Base-by-base conservation (phyloP, 2,888 invertebrate species). In the Atrina japonica region DNA sequence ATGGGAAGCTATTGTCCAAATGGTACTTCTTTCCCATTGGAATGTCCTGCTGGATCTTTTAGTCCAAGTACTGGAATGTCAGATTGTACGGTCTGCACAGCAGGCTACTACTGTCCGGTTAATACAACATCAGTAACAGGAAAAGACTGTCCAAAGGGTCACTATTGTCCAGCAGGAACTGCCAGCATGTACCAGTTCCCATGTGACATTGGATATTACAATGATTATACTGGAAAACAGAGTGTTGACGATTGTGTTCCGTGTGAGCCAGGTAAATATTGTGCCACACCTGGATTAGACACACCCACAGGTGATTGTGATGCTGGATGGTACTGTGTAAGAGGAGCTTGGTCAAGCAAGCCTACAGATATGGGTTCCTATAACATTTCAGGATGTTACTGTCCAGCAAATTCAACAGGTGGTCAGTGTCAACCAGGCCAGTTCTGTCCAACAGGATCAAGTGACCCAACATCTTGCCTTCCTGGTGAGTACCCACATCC, bases 321-420 rank as follows among this genome's bases (percentile, higher is more conserved):
- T 49, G 80, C 78, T 14, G 89, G 89, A 50, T 89, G 86, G 88
- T 89, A 87, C 76, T 89, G 89, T 77, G 68, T 83, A 6, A 61
- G 84, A 16, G 89, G 86, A n/a, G 87, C 89, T 0, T 85, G 84
- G 84, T 77, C 83, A 6, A 66, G 66, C 55, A 78, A 76, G 50
- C 89, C 89, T 1, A 80, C 83, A 16, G 87, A 87, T 52, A 80
- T 83, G 21, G 87, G 84, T 7, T 16, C 35, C 7, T 66, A 58
- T 29, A 88, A 87, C 73, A 78, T 78, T 69, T 81, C 85, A n/a
- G 73, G 64, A 18, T 88, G 89, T 74, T 82, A 75, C 81, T 88
- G 88, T 65, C 80, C 85, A 0, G 77, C 72, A 61, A 83, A 88
- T 63, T 75, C 77, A 53, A 89, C 88, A 11, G 89, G 89, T 23